phyloP scores from a whole-genome alignment of 2,888 invertebrate species.

The Chymomyza fuscimana region DNA sequence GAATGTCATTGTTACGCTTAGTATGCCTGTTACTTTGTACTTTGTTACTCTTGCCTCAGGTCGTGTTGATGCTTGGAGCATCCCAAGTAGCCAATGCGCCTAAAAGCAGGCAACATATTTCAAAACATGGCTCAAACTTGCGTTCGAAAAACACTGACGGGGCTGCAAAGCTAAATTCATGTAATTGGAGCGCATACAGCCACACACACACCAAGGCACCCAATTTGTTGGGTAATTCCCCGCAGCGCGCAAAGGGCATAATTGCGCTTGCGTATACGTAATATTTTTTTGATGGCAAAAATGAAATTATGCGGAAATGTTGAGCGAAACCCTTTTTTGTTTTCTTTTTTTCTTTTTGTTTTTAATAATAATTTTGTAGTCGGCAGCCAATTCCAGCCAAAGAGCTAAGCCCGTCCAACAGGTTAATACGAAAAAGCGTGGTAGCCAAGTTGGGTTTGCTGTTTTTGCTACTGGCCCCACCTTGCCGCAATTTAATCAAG shows the following conservation, averaged over 20 bases:
- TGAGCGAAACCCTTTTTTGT: constrained; percentile 7
- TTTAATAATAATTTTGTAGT: not conserved
- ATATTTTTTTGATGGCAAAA: constrained; percentile 15
- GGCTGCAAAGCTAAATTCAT: not conserved
- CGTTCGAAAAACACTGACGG: not conserved
- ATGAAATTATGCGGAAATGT: constrained; percentile 44
- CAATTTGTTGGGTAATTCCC: not conserved
- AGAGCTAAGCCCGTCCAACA: not conserved
- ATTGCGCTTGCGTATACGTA: not conserved
- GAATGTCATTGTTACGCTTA: too few relatives aligned
- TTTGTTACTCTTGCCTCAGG: too few relatives aligned
- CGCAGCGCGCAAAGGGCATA: not conserved
- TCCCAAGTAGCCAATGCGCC: not conserved
- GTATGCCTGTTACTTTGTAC: too few relatives aligned
- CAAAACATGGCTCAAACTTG: not conserved
- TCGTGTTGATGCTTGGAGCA: too few relatives aligned
- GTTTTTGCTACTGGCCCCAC: not conserved
- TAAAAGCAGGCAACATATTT: constrained; percentile 1
- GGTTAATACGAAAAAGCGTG: not conserved
- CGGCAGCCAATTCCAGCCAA: not conserved
- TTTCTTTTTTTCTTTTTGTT: constrained; percentile 2
- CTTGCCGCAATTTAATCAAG: constrained; percentile 63
- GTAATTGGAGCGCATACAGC: not conserved
- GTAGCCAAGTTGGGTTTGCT: not conserved
- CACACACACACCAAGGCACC: not conserved